Percentiles rank a stretch among this genome's conserved stretches.
Evolutionary conservation across 2,113 vertebrate species (phyloP).

Genomic region (Numida meleagris): DNA sequence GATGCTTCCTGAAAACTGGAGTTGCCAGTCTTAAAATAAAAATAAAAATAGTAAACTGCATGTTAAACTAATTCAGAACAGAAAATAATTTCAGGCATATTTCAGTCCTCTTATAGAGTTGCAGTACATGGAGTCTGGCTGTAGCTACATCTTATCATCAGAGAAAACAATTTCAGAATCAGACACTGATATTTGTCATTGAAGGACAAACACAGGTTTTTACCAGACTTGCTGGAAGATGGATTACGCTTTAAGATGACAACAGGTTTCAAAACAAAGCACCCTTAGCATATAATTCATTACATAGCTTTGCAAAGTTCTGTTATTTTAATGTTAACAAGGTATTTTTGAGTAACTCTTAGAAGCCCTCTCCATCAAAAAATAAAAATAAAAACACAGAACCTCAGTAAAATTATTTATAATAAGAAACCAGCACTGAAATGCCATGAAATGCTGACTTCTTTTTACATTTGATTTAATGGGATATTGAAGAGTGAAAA

Average conservation of each 20-base stretch:
- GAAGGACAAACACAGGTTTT: neutral
- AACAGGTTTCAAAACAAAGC: neutral
- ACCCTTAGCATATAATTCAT: neutral
- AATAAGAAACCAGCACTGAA: neutral
- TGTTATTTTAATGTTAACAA: neutral
- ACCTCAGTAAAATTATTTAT: neutral
- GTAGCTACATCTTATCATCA: neutral
- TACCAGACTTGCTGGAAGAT: neutral
- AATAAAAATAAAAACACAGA: too few species aligned
- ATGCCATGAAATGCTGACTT: neutral
- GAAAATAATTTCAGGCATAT: neutral
- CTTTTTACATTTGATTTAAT: neutral
- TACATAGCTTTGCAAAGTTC: neutral
- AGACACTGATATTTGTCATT: too few species aligned
- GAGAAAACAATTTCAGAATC: neutral
- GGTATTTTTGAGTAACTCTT: neutral
- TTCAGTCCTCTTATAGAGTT: neutral
- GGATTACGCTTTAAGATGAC: neutral
- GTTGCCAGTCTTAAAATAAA: neutral
- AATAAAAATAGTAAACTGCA: neutral
- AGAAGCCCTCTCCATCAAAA: too few species aligned
- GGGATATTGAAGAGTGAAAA: neutral
- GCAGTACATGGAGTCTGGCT: neutral
- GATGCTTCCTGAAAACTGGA: neutral
- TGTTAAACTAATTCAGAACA: neutral